Evolutionary conservation across 2,113 vertebrate genomes (phyloP).

Genomic region (Amazona vittata): DNA sequence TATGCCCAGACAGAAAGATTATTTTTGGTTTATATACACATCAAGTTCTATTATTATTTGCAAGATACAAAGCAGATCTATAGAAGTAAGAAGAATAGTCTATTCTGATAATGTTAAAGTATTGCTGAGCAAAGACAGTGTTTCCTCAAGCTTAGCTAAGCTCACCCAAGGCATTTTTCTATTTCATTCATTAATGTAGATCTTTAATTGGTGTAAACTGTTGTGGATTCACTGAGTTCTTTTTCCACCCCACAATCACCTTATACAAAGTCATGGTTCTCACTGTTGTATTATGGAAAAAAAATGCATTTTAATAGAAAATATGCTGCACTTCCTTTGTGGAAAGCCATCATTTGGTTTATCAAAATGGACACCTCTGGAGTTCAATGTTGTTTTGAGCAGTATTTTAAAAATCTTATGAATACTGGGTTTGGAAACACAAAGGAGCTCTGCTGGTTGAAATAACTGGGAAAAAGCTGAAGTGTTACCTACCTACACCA

Average conservation of each 20-base stretch:
- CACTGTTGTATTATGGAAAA: background rate
- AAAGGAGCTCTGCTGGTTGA: background rate
- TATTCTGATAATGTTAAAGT: background rate
- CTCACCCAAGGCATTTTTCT: background rate
- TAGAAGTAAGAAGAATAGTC: background rate
- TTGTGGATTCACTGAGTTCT: background rate
- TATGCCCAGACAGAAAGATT: background rate
- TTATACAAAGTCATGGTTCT: background rate
- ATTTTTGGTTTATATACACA: background rate
- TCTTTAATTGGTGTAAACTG: background rate
- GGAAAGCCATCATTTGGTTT: background rate
- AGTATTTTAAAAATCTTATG: background rate
- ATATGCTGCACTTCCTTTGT: background rate
- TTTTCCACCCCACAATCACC: background rate
- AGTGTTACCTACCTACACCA: background rate
- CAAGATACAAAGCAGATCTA: background rate
- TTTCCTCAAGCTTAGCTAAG: background rate
- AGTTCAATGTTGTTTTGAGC: background rate
- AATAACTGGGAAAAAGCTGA: background rate
- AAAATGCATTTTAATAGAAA: background rate
- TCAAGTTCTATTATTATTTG: background rate
- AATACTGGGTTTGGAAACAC: background rate
- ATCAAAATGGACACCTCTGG: background rate
- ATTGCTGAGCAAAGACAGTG: background rate
- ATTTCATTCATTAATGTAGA: background rate